These are phyloP conservation scores for Acanthurus lineatus DNA, from an alignment of 2,797 vertebrate genomes.

Conservation along the genomic window DNA sequence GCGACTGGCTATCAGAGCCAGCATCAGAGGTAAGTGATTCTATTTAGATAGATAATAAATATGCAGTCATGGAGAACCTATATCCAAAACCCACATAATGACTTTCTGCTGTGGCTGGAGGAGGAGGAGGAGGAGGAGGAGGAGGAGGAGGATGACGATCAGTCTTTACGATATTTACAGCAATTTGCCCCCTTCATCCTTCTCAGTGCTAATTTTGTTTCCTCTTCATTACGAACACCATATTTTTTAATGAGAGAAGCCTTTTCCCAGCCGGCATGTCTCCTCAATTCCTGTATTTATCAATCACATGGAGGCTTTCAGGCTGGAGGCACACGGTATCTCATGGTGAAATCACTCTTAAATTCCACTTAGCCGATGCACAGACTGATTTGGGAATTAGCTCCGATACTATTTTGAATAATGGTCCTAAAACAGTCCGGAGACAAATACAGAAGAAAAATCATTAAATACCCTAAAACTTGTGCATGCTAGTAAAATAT, in stretches of 20 bases:
- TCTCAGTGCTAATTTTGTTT: conserved; percentile 78
- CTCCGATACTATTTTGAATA: conserved; percentile 63
- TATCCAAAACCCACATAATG: conserved; percentile 85
- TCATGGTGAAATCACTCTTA: conserved; percentile 71
- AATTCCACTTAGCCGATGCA: conserved; percentile 71
- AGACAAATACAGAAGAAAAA: conserved; percentile 35
- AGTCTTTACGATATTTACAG: conserved; percentile 79
- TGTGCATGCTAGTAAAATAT: background rate
- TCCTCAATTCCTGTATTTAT: conserved; percentile 75
- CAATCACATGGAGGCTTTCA: conserved; percentile 76
- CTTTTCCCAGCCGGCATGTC: conserved; percentile 64
- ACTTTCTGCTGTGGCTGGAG: conserved; percentile 73
- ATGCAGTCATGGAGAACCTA: conserved; percentile 85
- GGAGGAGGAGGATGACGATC: conserved; percentile 75
- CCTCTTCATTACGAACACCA: conserved; percentile 76
- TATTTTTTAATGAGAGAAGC: conserved; percentile 74
- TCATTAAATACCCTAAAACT: background rate
- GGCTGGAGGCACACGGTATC: conserved; percentile 60
- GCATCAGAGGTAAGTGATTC: conserved; percentile 87
- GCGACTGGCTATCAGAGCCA: conserved; percentile 82
- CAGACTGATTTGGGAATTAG: conserved; percentile 74
- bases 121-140: conserved; percentile 55
- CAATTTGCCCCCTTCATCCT: conserved; percentile 74
- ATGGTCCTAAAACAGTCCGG: conserved; percentile 47
- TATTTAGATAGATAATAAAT: conserved; percentile 88